These are phyloP conservation scores for Pocota personata DNA, from an alignment of 2,888 invertebrate genomes.

Conservation along the genomic window DNA sequence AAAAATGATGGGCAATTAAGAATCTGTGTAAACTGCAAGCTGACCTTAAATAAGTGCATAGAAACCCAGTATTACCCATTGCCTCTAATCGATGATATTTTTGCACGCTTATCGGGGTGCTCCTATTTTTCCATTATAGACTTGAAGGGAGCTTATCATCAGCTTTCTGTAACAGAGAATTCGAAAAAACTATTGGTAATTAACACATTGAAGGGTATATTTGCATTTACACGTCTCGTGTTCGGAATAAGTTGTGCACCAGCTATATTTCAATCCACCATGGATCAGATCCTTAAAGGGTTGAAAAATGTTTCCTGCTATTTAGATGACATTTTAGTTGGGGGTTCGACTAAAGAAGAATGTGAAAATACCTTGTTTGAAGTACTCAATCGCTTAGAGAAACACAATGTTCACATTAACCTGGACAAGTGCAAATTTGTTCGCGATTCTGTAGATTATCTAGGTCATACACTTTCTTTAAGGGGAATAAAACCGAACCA, in stretches of 20 bases:
- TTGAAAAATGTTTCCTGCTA: conserved; percentile 1
- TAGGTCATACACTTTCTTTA: no score
- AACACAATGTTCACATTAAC: not conserved
- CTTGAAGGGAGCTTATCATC: no score
- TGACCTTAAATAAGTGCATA: no score
- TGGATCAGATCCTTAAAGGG: conserved; percentile 9
- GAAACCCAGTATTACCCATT: no score
- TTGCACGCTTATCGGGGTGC: no score
- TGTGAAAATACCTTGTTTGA: not conserved
- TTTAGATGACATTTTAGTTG: conserved; percentile 8
- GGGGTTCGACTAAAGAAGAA: not conserved
- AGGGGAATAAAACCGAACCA: no score
- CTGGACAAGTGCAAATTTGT: not conserved
- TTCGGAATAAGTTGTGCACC: not conserved
- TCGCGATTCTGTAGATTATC: not conserved
- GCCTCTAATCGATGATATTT: no score
- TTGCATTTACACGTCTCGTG: not conserved
- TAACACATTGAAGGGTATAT: not conserved
- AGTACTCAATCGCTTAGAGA: not conserved
- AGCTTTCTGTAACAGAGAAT: no score
- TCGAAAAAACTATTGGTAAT: no score
- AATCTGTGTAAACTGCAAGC: no score
- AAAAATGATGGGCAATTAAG: no score
- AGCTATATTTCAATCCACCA: not conserved
- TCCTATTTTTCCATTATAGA: no score